phyloP scores from a whole-genome alignment of 1,140 invertebrate genomes.

The Calosoma granatense region DNA sequence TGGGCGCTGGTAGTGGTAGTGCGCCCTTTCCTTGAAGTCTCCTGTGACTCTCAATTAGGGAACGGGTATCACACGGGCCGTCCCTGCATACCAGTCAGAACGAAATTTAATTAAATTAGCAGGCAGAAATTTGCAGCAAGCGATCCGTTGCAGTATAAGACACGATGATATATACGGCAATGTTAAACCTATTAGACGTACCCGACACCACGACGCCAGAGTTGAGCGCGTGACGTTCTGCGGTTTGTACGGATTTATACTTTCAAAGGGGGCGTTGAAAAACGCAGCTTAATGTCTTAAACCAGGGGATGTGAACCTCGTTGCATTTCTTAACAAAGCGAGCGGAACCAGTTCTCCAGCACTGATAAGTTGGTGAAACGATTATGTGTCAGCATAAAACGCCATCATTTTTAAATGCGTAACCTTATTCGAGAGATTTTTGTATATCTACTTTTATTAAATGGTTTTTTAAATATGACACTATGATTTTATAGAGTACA shows the following conservation, averaged over 20 bases:
- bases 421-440: too few relatives aligned
- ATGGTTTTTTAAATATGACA: too few relatives aligned
- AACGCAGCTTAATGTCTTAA: neutral
- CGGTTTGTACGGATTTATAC: neutral
- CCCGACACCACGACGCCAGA: too few relatives aligned
- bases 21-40: neutral
- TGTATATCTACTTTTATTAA: too few relatives aligned
- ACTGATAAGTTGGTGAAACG: too few relatives aligned
- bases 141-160: neutral
- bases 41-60: neutral
- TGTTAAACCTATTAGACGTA: neutral
- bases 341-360: too few relatives aligned
- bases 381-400: too few relatives aligned
- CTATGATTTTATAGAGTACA: too few relatives aligned
- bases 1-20: neutral
- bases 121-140: neutral
- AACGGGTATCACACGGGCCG: neutral
- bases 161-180: neutral
- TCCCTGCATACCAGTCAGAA: conserved; percentile 4
- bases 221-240: neutral
- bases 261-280: neutral
- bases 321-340: too few relatives aligned
- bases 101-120: conserved; percentile 9
- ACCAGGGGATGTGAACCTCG: neutral
- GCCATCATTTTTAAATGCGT: too few relatives aligned